phyloP scores from a whole-genome alignment of 2,113 vertebrate genomes.

The Silurus meridionalis region DNA sequence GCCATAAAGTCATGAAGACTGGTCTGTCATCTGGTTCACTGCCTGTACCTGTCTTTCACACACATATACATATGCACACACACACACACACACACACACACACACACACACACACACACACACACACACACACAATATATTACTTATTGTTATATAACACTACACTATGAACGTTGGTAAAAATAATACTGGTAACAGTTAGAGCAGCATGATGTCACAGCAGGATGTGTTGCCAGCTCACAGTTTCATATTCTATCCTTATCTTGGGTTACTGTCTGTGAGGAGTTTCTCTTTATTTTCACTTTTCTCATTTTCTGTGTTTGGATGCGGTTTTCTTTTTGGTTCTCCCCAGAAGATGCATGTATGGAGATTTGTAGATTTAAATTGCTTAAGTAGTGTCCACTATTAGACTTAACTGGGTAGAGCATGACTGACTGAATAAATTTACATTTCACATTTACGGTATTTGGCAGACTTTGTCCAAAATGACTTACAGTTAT shows the following conservation, averaged over 20 bases:
- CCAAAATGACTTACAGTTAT: too few species aligned
- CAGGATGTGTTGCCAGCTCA: not conserved
- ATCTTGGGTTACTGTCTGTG: not conserved
- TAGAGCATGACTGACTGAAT: not conserved
- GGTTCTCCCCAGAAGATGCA: not conserved
- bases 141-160: not conserved
- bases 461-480: too few species aligned
- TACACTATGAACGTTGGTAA: not conserved
- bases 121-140: not conserved
- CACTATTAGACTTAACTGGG: not conserved
- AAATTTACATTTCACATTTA: not conserved
- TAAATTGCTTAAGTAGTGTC: not conserved
- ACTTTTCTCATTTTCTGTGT: not conserved
- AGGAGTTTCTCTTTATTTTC: not conserved
- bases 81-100: not conserved
- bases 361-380: not conserved
- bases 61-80: conserved; percentile 9
- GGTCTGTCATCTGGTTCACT: conserved; percentile 64
- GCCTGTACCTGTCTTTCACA: conserved; percentile 42
- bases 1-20: conserved; percentile 54
- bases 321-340: not conserved
- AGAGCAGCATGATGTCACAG: not conserved
- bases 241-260: not conserved
- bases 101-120: not conserved
- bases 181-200: conserved; percentile 1